Base-by-base conservation (phyloP, 2,797 vertebrate genomes). In the Anableps anableps region DNA sequence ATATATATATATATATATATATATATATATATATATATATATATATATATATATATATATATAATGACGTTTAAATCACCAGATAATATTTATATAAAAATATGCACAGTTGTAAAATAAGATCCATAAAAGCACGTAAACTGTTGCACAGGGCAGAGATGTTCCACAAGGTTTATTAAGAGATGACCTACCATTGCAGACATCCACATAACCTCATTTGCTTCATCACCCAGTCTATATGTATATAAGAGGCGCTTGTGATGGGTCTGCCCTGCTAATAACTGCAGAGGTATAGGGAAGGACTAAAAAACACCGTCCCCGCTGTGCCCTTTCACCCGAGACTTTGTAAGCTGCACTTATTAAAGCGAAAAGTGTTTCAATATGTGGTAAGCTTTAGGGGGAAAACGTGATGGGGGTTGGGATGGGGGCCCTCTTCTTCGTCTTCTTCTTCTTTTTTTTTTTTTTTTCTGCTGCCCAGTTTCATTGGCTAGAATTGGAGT, bases 341-440 rank as follows among this genome's bases (percentile, higher is more conserved):
- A 96, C 97, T 97, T 96, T 97, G 97, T 96, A 94, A 96, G 96
- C 95, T 97, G 96, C 97, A 97, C 97, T 99, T 99, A 99, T 98
- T 99, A 99, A 97, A 97, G 96, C 96, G 96, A 96, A 99, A 99
- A 99, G 97, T 98, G 98, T 96, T 99, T 99, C 98, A 99, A 97
- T 98, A 98, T 99, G 98, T 98, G 95, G 84, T 90, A 80, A 90
- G 93, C 92, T 94, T 94, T 83, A 91, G 91, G 93, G 88, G 91
- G 82, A 85, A 89, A 92, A 91, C 88, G 88, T 82, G 92, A 89
- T 91, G 94, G 95, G 94, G 93, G 93, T 88, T 92, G 94, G 93
- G 94, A 86, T 88, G 90, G 86, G 88, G 91, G 90, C 90, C 92
- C 90, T 90, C 76, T 76, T 78, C 58, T 74, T 83, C 76, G 78